Evolutionary conservation across 2,888 invertebrate species (phyloP).

Genomic region (Byasa hedistus): DNA sequence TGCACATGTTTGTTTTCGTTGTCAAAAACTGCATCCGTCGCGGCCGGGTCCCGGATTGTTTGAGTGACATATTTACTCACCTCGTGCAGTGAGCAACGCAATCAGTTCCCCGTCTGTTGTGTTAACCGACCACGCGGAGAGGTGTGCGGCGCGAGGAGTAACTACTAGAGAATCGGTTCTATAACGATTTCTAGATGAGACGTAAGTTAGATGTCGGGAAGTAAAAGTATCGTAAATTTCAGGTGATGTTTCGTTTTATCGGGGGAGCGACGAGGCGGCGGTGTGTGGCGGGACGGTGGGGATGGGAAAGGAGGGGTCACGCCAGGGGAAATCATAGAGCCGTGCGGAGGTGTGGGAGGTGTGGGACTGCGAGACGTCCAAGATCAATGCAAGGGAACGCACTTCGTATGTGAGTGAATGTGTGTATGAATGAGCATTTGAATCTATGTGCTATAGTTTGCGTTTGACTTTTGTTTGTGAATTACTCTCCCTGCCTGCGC

Average conservation of each 20-base stretch:
- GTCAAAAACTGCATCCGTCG: conserved; percentile 57
- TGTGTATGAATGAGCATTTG: neutral
- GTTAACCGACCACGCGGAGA: no score
- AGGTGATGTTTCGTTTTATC: conserved; percentile 12
- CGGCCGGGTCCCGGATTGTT: conserved; percentile 35
- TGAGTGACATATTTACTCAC: conserved; percentile 39
- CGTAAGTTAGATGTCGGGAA: no score
- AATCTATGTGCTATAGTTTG: no score
- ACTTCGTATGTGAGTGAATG: neutral
- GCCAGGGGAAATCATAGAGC: conserved; percentile 28
- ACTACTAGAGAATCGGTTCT: neutral
- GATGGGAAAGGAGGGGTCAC: neutral
- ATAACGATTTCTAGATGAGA: no score
- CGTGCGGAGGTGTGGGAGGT: conserved; percentile 24
- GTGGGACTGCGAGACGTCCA: conserved; percentile 16
- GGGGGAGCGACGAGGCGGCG: neutral
- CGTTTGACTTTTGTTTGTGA: no score
- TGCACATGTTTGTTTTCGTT: conserved; percentile 63
- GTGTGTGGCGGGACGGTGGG: neutral
- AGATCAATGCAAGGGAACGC: conserved; percentile 8
- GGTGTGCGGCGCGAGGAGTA: no score
- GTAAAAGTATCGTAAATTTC: neutral
- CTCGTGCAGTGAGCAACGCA: neutral
- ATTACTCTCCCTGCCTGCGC: no score
- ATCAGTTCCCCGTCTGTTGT: neutral